Evolutionary conservation across 2,888 invertebrate species (phyloP).

Genomic region (Eledona agricola): DNA sequence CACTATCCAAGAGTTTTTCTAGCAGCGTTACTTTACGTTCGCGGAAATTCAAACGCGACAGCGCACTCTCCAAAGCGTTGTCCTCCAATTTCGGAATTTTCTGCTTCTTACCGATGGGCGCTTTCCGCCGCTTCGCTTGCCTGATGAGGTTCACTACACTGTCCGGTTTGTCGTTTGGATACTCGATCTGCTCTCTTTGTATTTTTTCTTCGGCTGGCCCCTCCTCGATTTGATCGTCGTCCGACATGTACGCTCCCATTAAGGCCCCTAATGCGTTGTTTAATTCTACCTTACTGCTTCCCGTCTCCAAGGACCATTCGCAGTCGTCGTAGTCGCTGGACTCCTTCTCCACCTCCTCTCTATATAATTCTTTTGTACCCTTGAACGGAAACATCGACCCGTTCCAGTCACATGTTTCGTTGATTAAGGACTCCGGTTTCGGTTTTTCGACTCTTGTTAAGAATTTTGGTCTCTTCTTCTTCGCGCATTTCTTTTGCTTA

Average conservation of each 20-base stretch:
- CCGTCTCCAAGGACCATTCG: conserved; percentile 52
- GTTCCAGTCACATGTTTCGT: conserved; percentile 59
- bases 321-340: conserved; percentile 55
- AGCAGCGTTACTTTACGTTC: conserved; percentile 68
- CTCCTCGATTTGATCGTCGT: conserved; percentile 64
- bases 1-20: conserved; percentile 76
- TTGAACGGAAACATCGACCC: conserved; percentile 58
- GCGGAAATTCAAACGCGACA: conserved; percentile 42
- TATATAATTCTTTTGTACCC: conserved; percentile 55
- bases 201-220: conserved; percentile 65
- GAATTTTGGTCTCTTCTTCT: conserved; percentile 4
- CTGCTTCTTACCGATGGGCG: conserved; percentile 26
- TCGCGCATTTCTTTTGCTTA: neutral
- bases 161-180: conserved; percentile 45
- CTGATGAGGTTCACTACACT: conserved; percentile 27
- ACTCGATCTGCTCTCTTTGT: conserved; percentile 47
- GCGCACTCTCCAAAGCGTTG: conserved; percentile 29
- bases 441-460: conserved; percentile 21
- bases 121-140: conserved; percentile 10
- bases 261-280: conserved; percentile 68
- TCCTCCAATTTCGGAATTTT: conserved; percentile 37
- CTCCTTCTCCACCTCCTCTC: conserved; percentile 37
- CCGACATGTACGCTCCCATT: conserved; percentile 69
- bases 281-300: conserved; percentile 46
- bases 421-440: conserved; percentile 51